Evolutionary conservation across 2,113 vertebrate genomes (phyloP).

Genomic region (Atlantisia rogersi): DNA sequence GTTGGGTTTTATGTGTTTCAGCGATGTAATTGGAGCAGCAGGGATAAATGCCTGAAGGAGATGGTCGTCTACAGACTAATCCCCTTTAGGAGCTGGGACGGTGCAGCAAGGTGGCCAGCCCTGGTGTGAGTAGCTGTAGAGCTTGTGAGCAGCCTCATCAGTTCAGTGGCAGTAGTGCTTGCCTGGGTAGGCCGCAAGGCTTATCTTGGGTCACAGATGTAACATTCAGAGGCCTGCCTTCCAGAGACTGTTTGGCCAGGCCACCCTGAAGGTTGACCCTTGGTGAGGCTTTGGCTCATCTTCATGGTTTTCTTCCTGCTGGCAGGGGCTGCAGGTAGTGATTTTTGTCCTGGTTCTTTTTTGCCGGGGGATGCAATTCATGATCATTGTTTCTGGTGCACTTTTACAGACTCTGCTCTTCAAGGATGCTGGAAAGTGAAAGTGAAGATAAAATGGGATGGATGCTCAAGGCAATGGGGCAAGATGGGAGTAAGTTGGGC

Average conservation of each 20-base stretch:
- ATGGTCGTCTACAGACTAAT: neutral
- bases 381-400: neutral
- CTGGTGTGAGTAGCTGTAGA: rapidly evolving
- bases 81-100: neutral
- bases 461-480: neutral
- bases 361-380: neutral
- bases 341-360: neutral
- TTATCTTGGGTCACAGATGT: neutral
- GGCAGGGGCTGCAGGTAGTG: neutral
- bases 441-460: neutral
- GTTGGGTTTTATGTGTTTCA: neutral
- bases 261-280: neutral
- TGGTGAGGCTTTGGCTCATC: neutral
- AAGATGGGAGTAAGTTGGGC: neutral
- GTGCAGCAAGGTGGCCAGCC: neutral
- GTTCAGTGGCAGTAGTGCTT: neutral
- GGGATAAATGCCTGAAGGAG: neutral
- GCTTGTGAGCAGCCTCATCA: neutral
- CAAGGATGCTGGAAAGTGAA: neutral
- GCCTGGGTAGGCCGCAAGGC: neutral
- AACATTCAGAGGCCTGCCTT: neutral
- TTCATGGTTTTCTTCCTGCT: neutral
- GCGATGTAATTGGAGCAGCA: neutral
- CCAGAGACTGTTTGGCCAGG: neutral
- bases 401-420: neutral